These are phyloP conservation scores for Bedellia somnulentella DNA, from an alignment of 2,888 invertebrate species.

Conservation along the genomic window DNA sequence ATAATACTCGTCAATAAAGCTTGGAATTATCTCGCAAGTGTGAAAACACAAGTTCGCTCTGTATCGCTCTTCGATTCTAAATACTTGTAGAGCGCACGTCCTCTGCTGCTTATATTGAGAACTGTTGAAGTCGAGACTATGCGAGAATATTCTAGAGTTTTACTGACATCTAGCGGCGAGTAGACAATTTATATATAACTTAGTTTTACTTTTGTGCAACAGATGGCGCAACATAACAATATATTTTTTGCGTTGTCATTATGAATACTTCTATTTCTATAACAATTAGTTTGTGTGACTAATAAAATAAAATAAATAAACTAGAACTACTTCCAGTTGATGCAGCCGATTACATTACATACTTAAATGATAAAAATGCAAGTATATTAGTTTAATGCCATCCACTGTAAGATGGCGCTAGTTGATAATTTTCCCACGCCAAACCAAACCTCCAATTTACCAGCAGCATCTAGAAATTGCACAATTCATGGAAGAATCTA, in stretches of 20 bases:
- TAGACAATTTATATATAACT: conserved; percentile 6
- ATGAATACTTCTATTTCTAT: background rate
- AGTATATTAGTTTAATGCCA: too few species aligned
- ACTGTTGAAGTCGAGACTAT: conserved; percentile 2
- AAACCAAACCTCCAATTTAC: too few species aligned
- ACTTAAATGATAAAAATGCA: too few species aligned
- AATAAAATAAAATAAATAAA: conserved; percentile 12
- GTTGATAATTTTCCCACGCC: too few species aligned
- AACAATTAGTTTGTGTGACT: background rate
- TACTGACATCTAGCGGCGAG: background rate
- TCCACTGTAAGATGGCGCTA: too few species aligned
- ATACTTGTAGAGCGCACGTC: conserved; percentile 1
- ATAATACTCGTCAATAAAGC: too few species aligned
- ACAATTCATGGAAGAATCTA: too few species aligned
- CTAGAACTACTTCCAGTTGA: conserved; percentile 12
- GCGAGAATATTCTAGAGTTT: conserved; percentile 2
- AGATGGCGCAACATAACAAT: too few species aligned
- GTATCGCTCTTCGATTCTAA: conserved; percentile 7
- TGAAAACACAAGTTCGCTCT: too few species aligned
- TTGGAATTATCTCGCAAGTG: too few species aligned
- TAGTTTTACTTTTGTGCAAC: background rate
- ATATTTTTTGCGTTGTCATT: conserved; percentile 9
- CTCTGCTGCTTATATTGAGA: conserved; percentile 4
- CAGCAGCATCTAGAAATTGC: too few species aligned
- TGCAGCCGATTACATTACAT: conserved; percentile 22